Evolutionary conservation across 2,888 invertebrate species (phyloP), one percentile per base, ranked within the genome.

Genomic region (Sussaba pulchella): DNA sequence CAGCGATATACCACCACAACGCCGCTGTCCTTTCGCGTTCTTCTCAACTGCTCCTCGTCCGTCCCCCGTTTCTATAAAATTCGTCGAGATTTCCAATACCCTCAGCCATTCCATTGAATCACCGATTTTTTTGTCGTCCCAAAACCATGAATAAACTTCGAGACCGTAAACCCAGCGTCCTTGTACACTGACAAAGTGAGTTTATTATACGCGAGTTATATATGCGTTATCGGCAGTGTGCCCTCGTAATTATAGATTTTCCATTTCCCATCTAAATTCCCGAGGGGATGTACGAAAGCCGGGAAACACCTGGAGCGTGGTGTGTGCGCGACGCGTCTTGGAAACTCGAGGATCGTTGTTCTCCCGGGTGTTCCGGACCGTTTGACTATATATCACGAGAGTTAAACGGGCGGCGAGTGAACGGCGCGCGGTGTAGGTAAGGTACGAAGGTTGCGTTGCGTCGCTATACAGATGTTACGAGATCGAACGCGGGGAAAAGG

Each of bases 171-270:
- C 31, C 4, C 4, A 31, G 31, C 31, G 31, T n/a, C 31, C 4
- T 31, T 31, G 4, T 31, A 6, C 31, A 31, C 31, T 6, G 31
- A 31, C 4, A 31, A 31, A 31, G 31, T 31, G 31, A 6, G 31
- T 31, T 2, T 31, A 31, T 31, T 6, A 6, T 31, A 31, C 31
- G 31, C 31, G 6, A 5, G 6, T 31, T 31, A 31, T 31, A 31
- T 31, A 31, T 31, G 6, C 47, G 41, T 57, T 45, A 19, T 3
- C 24, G 24, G 6, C 3, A 8, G 12, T 19, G 26, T 10, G 19
- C 21, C 26, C 45, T 50, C 43, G 36, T 61, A 67, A 72, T 61
- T 86, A 84, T 84, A 87, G 86, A 86, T 87, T 87, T 87, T 85
- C 84, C 85, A 86, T 86, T 88, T 85, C 83, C 81, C 78, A 82